Conservation (phyloP, 2,797 vertebrate species). For the Centroberyx gerrardi region DNA sequence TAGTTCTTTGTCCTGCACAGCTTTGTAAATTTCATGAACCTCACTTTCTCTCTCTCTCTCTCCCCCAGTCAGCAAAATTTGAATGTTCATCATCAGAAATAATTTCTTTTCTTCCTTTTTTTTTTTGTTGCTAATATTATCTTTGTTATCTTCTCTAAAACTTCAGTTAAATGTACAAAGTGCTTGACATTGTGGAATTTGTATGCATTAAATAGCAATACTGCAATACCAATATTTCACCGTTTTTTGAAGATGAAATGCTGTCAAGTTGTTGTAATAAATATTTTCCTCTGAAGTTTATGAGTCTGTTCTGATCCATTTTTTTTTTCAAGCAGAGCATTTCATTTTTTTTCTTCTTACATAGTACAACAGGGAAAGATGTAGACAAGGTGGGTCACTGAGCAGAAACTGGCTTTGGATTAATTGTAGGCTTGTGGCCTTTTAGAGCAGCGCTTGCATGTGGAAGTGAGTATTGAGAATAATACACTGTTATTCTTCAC, state of each 20-base stretch:
- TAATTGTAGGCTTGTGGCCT: background rate
- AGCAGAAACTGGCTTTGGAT: background rate
- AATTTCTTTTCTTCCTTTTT: conserved; percentile 30
- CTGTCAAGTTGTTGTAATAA: conserved; percentile 85
- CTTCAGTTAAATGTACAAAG: conserved; percentile 73
- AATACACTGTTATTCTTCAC: background rate
- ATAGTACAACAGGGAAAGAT: background rate
- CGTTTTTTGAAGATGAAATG: conserved; percentile 73
- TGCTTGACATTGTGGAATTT: conserved; percentile 78
- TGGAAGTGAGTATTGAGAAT: background rate
- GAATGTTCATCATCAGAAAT: conserved; percentile 70
- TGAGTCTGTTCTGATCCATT: conserved; percentile 4
- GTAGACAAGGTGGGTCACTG: background rate
- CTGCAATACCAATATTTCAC: conserved; percentile 76
- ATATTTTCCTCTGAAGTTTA: conserved; percentile 71
- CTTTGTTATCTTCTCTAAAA: conserved; percentile 60
- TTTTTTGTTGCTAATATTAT: conserved; percentile 43
- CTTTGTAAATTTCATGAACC: conserved; percentile 42
- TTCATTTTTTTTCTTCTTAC: background rate
- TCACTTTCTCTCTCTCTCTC: conserved; percentile 22
- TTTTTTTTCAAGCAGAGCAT: background rate
- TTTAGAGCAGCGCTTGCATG: background rate
- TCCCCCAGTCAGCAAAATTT: conserved; percentile 50
- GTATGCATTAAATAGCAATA: conserved; percentile 83
- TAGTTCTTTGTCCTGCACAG: conserved; percentile 42